Base-by-base conservation (phyloP, 2,888 invertebrate species). In the Conomelus anceps region DNA sequence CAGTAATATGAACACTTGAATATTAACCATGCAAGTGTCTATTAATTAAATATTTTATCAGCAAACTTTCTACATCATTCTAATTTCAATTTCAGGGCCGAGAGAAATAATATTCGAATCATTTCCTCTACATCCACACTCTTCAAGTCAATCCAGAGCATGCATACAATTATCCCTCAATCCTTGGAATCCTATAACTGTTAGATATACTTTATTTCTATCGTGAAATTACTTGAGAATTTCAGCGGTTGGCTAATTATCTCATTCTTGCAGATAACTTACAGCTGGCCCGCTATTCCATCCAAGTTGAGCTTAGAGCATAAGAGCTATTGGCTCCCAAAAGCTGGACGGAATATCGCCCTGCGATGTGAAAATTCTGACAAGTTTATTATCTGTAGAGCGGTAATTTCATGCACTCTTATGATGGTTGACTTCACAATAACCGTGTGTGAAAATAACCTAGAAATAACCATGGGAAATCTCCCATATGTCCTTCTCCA, bases 211-310 rank as follows among this genome's bases (percentile, higher is more conserved):
- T 63, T 63, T 63, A 63, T n/a, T n/a, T 63, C n/a, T 63, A n/a
- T 63, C 1, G 11, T 34, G 34, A 34, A 34, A 34, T 34, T n/a
- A n/a, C n/a, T 63, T 63, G 63, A 63, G 20, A 63, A 63, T 63
- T 63, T 3, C 20, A 63, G 63, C n/a, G 63, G 63, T 63, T 63
- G 63, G 63, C 63, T 63, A 63, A 63, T 63, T 63, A 63, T 63
- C 63, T 63, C 63, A 84, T 89, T 87, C 88, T 93, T 94, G 91
- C 94, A 94, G 94, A 94, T 94, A 92, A 93, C 93, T 93, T 94
- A 94, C 94, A 94, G 94, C 93, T 94, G 94, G 94, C 94, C 94
- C 92, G 92, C 92, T 92, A 92, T 26, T 24, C 41, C 22, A 23
- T 85, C 92, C 92, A 92, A 90, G 89, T 84, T 88, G 22, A 90